A percentile compares a stretch with the other conserved stretches of the same genome.
phyloP scores from a whole-genome alignment of 2,888 invertebrate genomes.

The Tachystola acroxantha region DNA sequence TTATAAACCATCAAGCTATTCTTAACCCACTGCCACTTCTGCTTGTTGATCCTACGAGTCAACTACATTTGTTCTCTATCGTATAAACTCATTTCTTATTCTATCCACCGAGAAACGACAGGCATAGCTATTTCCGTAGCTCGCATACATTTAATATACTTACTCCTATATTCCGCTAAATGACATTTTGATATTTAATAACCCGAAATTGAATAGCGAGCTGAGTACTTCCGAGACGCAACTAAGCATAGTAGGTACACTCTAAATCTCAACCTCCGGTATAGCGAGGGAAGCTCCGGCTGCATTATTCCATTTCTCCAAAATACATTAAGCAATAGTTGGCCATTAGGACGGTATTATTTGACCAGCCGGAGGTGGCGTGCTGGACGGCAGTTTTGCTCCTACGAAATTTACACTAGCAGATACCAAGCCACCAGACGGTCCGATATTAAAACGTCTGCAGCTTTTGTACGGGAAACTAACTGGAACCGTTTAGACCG shows the following conservation, averaged over 20 bases:
- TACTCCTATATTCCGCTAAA: no score
- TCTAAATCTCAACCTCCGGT: slow-evolving; percentile 58
- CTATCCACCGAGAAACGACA: no score
- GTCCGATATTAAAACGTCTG: slow-evolving; percentile 71
- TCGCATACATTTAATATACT: no score
- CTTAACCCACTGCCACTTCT: no score
- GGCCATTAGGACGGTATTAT: slow-evolving; percentile 69
- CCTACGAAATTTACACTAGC: slow-evolving; percentile 63
- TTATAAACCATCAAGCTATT: no score
- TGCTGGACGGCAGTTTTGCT: slow-evolving; percentile 60
- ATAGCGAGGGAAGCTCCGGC: slow-evolving; percentile 37
- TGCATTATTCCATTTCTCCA: slow-evolving; percentile 61
- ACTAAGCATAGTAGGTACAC: slow-evolving; percentile 49
- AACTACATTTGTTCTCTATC: no score
- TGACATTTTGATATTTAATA: no score
- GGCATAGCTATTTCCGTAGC: no score
- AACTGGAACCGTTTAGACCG: slow-evolving; percentile 58
- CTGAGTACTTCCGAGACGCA: slow-evolving; percentile 36
- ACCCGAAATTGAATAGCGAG: slow-evolving; percentile 50
- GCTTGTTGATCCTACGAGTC: no score
- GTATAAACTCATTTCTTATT: no score
- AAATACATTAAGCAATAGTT: slow-evolving; percentile 75
- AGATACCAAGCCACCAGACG: slow-evolving; percentile 56
- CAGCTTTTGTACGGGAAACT: slow-evolving; percentile 69
- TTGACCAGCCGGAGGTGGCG: slow-evolving; percentile 71